Percentiles rank a stretch among this genome's conserved stretches.
These are phyloP conservation scores for Pleuronectes platessa DNA, from an alignment of 2,113 vertebrate genomes.

Conservation along the genomic window DNA sequence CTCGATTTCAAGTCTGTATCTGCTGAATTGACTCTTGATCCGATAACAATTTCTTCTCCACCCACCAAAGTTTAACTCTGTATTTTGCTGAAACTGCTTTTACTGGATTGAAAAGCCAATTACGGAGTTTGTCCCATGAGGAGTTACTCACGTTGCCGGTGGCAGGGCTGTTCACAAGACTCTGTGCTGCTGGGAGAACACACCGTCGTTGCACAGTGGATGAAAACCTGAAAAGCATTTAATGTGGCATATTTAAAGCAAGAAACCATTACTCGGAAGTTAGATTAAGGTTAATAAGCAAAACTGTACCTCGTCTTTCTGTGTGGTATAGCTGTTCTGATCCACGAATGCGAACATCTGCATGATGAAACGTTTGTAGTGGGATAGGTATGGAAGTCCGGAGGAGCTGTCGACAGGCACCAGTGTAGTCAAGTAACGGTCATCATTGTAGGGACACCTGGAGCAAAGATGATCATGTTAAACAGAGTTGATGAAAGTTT, in stretches of 20 bases:
- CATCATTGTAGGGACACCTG: slow-evolving; percentile 80
- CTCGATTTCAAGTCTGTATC: no score
- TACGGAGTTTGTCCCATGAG: no score
- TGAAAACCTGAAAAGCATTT: slow-evolving; percentile 63
- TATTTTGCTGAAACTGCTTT: no score
- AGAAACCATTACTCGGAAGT: background rate
- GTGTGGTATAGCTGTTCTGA: background rate
- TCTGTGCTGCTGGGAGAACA: slow-evolving; percentile 63
- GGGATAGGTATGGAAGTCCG: slow-evolving; percentile 65
- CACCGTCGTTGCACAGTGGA: slow-evolving; percentile 77
- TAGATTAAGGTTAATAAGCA: accelerated
- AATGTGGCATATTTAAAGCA: background rate
- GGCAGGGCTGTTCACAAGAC: slow-evolving; percentile 71
- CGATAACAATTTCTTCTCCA: no score
- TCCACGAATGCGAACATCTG: slow-evolving; percentile 81
- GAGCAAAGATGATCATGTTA: background rate
- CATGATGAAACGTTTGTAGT: slow-evolving; percentile 78
- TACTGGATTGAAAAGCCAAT: no score
- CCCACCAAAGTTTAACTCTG: no score
- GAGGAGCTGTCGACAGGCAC: slow-evolving; percentile 65
- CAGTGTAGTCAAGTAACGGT: slow-evolving; percentile 71
- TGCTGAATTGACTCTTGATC: no score
- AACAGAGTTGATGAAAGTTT: background rate
- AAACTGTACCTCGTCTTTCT: slow-evolving; percentile 60
- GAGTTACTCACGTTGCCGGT: slow-evolving; percentile 71